Percentiles rank a stretch among this genome's conserved stretches.
These are phyloP conservation scores for Penaeus japonicus DNA, from an alignment of 1,140 invertebrate species.

Conservation along the genomic window DNA sequence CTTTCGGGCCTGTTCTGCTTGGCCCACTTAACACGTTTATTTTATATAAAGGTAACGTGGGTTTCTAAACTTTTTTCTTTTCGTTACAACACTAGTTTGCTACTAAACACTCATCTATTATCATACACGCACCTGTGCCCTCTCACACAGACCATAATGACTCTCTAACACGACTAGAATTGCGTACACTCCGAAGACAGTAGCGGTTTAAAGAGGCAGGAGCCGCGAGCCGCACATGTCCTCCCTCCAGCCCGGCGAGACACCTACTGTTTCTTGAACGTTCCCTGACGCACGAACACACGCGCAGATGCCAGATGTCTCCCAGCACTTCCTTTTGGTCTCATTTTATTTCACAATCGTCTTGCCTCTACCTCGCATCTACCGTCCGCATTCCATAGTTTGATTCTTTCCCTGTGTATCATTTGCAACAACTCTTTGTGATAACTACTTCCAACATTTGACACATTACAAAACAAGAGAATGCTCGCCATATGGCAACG, in stretches of 20 bases:
- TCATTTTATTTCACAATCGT: too few species aligned
- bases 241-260: background rate
- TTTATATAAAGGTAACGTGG: background rate
- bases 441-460: too few species aligned
- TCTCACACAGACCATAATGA: constrained; percentile 49
- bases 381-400: too few species aligned
- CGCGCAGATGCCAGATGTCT: too few species aligned
- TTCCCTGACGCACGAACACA: too few species aligned
- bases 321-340: too few species aligned
- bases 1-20: background rate
- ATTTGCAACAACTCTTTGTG: too few species aligned
- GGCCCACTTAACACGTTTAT: constrained; percentile 19
- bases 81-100: constrained; percentile 13
- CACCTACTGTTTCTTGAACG: too few species aligned
- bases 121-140: constrained; percentile 42
- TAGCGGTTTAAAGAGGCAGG: constrained; percentile 3
- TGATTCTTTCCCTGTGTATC: too few species aligned
- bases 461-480: background rate
- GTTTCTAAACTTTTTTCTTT: too few species aligned
- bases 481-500: background rate
- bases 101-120: constrained; percentile 30
- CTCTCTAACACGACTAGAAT: constrained; percentile 18
- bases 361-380: too few species aligned
- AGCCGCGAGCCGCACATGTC: background rate
- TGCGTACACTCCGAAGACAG: constrained; percentile 18